Conservation (phyloP, 1,140 invertebrate species). For the Paralvinella palmiformis region DNA sequence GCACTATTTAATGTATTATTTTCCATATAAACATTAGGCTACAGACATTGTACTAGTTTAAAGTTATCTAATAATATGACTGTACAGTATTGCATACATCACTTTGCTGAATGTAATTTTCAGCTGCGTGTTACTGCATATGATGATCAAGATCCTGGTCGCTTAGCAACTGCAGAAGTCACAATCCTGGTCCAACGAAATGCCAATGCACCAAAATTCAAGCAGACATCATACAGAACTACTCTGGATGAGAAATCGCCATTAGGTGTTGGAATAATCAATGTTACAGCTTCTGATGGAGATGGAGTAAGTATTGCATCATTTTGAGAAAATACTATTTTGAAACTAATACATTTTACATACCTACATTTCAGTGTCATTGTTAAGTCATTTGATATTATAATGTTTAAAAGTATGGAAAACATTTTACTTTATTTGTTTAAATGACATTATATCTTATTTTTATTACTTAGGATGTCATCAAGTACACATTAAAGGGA, state of each 20-base stretch:
- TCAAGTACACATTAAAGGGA: constrained; percentile 25
- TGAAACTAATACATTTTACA: constrained; percentile 2
- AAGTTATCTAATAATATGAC: background rate
- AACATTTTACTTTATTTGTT: background rate
- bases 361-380: too few species aligned
- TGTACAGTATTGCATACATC: background rate
- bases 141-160: constrained; percentile 75
- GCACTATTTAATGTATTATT: too few species aligned
- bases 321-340: background rate
- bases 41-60: too few species aligned
- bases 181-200: constrained; percentile 78
- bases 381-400: too few species aligned
- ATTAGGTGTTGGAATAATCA: constrained; percentile 28
- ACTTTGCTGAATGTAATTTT: background rate
- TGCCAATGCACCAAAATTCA: constrained; percentile 64
- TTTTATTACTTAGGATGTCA: constrained; percentile 23
- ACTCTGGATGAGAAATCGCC: constrained; percentile 30
- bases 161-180: constrained; percentile 73
- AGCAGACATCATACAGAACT: constrained; percentile 34
- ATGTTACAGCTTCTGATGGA: constrained; percentile 32
- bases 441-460: background rate
- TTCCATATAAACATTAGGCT: too few species aligned
- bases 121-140: constrained; percentile 62
- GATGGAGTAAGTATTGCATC: constrained; percentile 25
- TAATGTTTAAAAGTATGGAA: too few species aligned